phyloP scores from a whole-genome alignment of 1,140 invertebrate genomes.

The Cydia splendana region DNA sequence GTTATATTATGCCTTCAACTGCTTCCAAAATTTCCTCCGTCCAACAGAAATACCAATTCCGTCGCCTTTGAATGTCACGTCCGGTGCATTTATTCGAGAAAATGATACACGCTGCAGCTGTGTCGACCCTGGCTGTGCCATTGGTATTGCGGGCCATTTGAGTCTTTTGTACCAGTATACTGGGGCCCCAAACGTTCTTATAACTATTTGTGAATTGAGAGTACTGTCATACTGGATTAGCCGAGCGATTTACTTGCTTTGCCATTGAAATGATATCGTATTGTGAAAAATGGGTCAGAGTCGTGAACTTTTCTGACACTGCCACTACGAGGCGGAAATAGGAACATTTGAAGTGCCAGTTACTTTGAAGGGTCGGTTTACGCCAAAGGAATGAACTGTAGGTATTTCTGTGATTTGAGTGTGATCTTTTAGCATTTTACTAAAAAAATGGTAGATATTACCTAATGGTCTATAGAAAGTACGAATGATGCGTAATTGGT shows the following conservation, averaged over 20 bases:
- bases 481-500: no score
- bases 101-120: slow-evolving; percentile 11
- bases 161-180: not conserved
- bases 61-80: not conserved
- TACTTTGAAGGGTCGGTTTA: not conserved
- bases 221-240: not conserved
- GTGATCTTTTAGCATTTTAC: no score
- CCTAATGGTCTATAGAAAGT: no score
- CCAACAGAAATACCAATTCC: not conserved
- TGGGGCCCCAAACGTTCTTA: not conserved
- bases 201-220: not conserved
- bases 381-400: not conserved
- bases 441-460: no score
- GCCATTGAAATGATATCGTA: not conserved
- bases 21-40: not conserved
- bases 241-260: not conserved
- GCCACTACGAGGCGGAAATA: not conserved
- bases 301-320: not conserved
- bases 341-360: not conserved
- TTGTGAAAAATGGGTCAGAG: slow-evolving; percentile 17
- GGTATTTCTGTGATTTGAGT: no score
- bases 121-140: not conserved
- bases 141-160: not conserved
- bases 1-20: not conserved
- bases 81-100: not conserved